Evolutionary conservation across 2,888 invertebrate species (phyloP), one percentile per base, ranked within the genome.

Genomic region (Diabrotica balteata): DNA sequence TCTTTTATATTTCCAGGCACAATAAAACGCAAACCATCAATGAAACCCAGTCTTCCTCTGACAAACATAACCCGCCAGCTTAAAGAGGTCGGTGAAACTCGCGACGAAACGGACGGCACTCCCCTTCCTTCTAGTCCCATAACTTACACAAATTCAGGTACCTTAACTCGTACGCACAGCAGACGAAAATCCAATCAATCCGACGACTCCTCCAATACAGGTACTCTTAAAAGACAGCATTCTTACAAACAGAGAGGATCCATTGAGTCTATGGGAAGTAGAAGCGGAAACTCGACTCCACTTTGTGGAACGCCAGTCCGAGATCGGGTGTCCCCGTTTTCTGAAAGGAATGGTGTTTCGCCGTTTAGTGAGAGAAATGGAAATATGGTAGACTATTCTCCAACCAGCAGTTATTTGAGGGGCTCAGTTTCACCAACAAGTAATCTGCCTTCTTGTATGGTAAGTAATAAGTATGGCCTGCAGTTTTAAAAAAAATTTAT

Each of bases 11-110:
- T 32, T 32, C 2, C 82, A 84, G 93, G 93, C 46, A 96, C 96
- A 46, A 96, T 96, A 69, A 96, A 96, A 82, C 88, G 96, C 55
- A 96, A 96, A 81, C 96, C 96, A 0, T 94, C 94, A 17, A 93
- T 94, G 91, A 94, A 94, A 82, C 95, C 96, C 7, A 95, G 95
- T 84, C 88, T 96, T 59, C 96, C 96, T 0, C 83, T 96, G 72
- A 96, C 96, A 4, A 93, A 93, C 80, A 96, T 95, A 85, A 96
- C 96, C 2, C 87, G 96, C 10, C 94, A 95, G 79, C 85, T 96
- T 67, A 95, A 95, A 80, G 95, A 96, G 82, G 95, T 93, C 78
- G 94, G 91, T 2, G 94, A 94, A 79, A 91, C 91, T 4, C 85
- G 88, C 66, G 88, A 87, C 72, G 86, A 87, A 32, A 84, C 85